These are phyloP conservation scores for Salmo trutta DNA, from an alignment of 2,797 vertebrate species.

Conservation along the genomic window DNA sequence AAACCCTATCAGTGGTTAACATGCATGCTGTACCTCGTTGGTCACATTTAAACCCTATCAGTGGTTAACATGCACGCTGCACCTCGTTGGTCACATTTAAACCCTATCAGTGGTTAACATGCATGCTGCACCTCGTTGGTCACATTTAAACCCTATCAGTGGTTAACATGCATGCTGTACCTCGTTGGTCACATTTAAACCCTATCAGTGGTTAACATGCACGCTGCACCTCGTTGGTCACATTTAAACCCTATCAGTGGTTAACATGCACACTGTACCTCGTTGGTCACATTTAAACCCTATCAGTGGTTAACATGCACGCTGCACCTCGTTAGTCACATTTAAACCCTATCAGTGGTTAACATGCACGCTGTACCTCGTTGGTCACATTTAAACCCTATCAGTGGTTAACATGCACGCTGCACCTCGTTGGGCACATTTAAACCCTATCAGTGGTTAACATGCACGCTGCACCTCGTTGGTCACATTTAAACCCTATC, in stretches of 20 bases:
- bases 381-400: neutral
- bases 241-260: too few relatives aligned
- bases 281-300: neutral
- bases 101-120: neutral
- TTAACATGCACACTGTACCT: too few relatives aligned
- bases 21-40: neutral
- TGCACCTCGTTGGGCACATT: neutral
- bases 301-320: neutral
- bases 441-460: neutral
- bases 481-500: conserved; percentile 1
- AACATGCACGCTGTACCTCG: neutral
- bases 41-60: too few relatives aligned
- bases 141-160: conserved; percentile 6
- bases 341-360: neutral
- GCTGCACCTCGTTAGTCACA: neutral
- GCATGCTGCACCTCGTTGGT: neutral
- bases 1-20: conserved; percentile 1
- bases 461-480: neutral
- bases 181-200: neutral
- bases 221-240: neutral
- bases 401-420: neutral
- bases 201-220: conserved; percentile 1
- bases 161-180: neutral
- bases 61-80: neutral
- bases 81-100: neutral